Base-by-base conservation (phyloP, 1,140 invertebrate genomes). In the Octopus bimaculoides region DNA sequence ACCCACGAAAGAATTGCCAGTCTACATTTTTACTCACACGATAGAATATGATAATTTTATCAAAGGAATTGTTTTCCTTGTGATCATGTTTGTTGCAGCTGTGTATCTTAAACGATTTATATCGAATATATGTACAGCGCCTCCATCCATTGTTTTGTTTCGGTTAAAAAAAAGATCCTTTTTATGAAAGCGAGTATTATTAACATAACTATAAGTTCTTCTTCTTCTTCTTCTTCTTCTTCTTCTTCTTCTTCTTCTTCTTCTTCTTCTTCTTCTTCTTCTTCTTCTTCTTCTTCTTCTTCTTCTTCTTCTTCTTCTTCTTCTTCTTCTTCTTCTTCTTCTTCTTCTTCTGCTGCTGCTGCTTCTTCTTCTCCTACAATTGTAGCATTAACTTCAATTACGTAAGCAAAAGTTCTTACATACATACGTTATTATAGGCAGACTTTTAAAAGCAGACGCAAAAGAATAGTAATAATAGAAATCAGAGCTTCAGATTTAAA, bases 341-440 rank as follows among this genome's bases (percentile, higher is more conserved):
- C 52, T 53, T 41, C 5, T 14, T 10, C 20, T 76, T 79, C 53
- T 82, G 82, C 55, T 6, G 83, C 8, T 76, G 56, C 4, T 84
- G 82, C 76, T 20, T 81, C 56, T 84, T 41, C 26, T 78, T 77
- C 14, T 81, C 77, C 73, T 80, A 83, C 73, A 82, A 80, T 8
- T n/a, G 69, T 20, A 52, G 69, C 55, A 78, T 82, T 52, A 73
- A 81, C 54, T 79, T 75, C 3, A 52, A 71, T 4, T 17, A 55
- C 5, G 74, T 41, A 41, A 41, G 26, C 26, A 41, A 41, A 41
- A 77, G 6, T 20, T 26, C 20, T 81, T 79, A 17, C 1, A 41
- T 41, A 41, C 26, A 41, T 41, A 41, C 26, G 26, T 41, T 41
- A 41, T 41, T 54, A 52, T 69, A 20, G 8, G 10, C 41, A 80